Conservation (phyloP, 2,113 vertebrate genomes). For the Chaetodon trifascialis region DNA sequence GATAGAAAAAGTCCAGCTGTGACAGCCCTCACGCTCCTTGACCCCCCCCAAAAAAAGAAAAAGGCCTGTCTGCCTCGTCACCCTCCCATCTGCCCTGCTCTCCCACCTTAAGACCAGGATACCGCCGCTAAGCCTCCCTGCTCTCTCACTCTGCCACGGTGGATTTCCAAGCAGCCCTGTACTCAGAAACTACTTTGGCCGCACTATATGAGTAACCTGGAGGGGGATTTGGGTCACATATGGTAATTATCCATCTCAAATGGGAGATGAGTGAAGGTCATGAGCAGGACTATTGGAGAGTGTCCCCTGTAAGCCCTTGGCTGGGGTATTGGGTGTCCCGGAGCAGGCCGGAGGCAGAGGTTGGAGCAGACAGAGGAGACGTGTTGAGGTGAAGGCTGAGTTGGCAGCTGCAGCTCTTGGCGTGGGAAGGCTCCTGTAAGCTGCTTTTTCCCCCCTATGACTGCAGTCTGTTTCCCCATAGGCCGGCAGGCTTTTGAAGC, state of each 20-base stretch:
- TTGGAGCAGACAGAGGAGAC: conserved; percentile 44
- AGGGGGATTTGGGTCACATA: conserved; percentile 44
- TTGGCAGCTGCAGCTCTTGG: conserved; percentile 59
- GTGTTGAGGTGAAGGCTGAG: conserved; percentile 52
- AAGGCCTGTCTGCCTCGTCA: conserved; percentile 1
- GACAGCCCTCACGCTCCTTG: conserved; percentile 23
- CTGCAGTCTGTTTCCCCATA: conserved; percentile 46
- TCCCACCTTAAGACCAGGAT: conserved; percentile 54
- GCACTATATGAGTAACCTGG: conserved; percentile 22
- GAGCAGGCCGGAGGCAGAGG: conserved; percentile 20
- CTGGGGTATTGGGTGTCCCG: conserved; percentile 38
- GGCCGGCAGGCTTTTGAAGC: conserved; percentile 72
- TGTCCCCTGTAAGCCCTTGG: conserved; percentile 43
- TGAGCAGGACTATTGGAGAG: conserved; percentile 22
- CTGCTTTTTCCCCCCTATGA: conserved; percentile 36
- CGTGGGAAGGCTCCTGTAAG: conserved; percentile 62
- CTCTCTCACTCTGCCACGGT: conserved; percentile 26
- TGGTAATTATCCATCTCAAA: conserved; percentile 62
- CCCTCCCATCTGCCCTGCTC: conserved; percentile 55
- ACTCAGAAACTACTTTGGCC: conserved; percentile 17
- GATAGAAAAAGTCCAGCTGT: conserved; percentile 58
- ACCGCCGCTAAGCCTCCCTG: conserved; percentile 34
- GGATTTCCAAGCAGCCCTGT: conserved; percentile 42
- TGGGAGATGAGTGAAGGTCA: conserved; percentile 59
- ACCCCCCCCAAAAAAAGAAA: conserved; percentile 3